phyloP scores from a whole-genome alignment of 2,888 invertebrate species.

The Invenusta paracnida region DNA sequence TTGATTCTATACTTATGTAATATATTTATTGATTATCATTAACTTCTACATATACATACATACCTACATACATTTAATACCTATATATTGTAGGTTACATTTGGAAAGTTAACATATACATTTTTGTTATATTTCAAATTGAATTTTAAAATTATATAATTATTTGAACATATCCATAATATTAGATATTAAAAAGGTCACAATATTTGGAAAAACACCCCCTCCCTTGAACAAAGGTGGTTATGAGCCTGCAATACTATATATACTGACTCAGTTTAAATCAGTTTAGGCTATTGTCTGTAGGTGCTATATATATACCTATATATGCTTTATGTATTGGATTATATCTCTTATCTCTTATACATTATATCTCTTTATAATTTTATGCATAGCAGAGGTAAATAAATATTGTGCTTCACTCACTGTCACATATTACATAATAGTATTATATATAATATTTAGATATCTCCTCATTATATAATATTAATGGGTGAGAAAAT shows the following conservation, averaged over 20 bases:
- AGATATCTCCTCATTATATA: no score
- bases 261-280: no score
- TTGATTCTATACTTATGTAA: background rate
- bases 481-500: no score
- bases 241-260: background rate
- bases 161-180: conserved; percentile 16
- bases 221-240: conserved; percentile 25
- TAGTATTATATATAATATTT: no score
- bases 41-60: background rate
- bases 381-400: no score
- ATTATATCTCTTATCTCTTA: no score
- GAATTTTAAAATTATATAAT: background rate
- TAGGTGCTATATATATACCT: no score
- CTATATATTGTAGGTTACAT: background rate
- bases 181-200: conserved; percentile 20
- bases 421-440: no score
- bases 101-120: conserved; percentile 22
- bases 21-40: background rate
- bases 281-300: no score
- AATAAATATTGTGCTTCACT: no score
- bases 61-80: background rate
- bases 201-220: conserved; percentile 23
- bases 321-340: no score
- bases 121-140: conserved; percentile 29
- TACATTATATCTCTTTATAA: no score